These are phyloP conservation scores for Mantis religiosa DNA, from an alignment of 2,888 invertebrate species.

Conservation along the genomic window DNA sequence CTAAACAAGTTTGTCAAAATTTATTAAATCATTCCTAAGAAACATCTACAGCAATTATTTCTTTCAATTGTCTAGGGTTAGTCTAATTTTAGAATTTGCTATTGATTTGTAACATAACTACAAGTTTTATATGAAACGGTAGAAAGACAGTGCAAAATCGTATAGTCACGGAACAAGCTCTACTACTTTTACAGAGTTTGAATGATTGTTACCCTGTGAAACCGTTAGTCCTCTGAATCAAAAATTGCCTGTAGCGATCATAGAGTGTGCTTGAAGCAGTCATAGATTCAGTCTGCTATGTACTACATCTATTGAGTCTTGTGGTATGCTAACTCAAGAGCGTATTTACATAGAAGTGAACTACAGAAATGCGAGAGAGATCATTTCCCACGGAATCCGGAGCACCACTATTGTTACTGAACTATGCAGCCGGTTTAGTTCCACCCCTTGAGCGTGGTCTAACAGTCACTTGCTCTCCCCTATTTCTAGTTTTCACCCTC, in stretches of 20 bases:
- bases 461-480: not conserved
- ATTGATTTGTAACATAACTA: too few relatives aligned
- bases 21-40: too few relatives aligned
- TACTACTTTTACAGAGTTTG: too few relatives aligned
- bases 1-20: too few relatives aligned
- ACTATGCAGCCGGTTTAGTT: not conserved
- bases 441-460: not conserved
- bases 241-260: not conserved
- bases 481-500: not conserved
- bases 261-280: not conserved
- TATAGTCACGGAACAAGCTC: not conserved
- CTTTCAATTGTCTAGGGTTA: too few relatives aligned
- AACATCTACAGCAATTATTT: too few relatives aligned
- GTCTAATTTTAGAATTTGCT: too few relatives aligned
- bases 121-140: too few relatives aligned
- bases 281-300: not conserved
- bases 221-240: not conserved
- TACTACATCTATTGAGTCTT: not conserved
- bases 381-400: not conserved
- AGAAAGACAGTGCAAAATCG: not conserved
- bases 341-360: not conserved
- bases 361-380: not conserved
- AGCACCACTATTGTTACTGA: not conserved
- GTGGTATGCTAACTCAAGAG: not conserved
- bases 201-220: not conserved